phyloP scores from a whole-genome alignment of 2,797 vertebrate species.

The Cetoscarus ocellatus region DNA sequence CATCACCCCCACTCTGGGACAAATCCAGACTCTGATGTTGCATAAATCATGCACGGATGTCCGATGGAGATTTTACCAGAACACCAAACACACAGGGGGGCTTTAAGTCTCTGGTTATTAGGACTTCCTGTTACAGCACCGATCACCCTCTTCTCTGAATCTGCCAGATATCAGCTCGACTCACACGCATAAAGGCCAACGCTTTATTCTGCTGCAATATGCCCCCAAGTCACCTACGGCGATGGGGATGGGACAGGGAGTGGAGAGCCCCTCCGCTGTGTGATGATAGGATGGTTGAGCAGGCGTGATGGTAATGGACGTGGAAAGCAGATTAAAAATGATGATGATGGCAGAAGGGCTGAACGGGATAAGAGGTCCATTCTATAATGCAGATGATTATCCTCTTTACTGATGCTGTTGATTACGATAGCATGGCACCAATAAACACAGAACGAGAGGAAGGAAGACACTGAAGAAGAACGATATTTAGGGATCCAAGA shows the following conservation, averaged over 20 bases:
- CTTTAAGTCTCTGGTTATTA: conserved; percentile 39
- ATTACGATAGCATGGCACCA: conserved; percentile 41
- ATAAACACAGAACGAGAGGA: conserved; percentile 14
- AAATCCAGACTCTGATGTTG: conserved; percentile 59
- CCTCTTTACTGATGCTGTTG: conserved; percentile 54
- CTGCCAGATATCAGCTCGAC: not conserved
- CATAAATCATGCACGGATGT: conserved; percentile 50
- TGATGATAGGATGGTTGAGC: conserved; percentile 44
- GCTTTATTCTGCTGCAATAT: conserved; percentile 14
- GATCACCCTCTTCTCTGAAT: conserved; percentile 5
- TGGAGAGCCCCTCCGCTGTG: conserved; percentile 19
- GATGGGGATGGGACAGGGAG: conserved; percentile 26
- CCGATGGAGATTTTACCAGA: conserved; percentile 36
- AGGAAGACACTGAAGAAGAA: conserved; percentile 2
- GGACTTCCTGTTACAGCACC: not conserved
- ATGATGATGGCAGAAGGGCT: conserved; percentile 71
- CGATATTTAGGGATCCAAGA: too few species aligned
- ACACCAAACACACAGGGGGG: conserved; percentile 11
- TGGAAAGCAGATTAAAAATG: conserved; percentile 81
- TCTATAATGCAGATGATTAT: conserved; percentile 70
- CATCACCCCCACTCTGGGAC: conserved; percentile 38
- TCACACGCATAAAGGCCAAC: conserved; percentile 3
- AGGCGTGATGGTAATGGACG: conserved; percentile 68
- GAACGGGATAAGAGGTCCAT: conserved; percentile 68
- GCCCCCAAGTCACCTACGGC: conserved; percentile 18